A percentile compares a stretch with the other conserved stretches of the same genome.
phyloP scores from a whole-genome alignment of 1,140 invertebrate species.

The Hypsibius dujardini region DNA sequence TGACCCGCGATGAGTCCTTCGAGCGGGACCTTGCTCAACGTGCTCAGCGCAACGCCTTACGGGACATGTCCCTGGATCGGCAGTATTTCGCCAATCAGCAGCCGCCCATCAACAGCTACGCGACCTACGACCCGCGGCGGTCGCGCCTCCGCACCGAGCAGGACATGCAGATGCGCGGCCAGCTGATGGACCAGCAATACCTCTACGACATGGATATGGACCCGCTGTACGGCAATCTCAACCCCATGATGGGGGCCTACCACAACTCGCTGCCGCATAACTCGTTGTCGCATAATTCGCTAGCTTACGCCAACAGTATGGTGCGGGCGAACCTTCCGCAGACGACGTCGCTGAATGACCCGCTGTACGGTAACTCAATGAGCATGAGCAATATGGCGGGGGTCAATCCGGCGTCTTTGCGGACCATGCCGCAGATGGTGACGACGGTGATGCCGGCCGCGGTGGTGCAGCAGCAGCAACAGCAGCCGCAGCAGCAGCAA shows the following conservation, averaged over 20 bases:
- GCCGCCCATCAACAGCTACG: neutral
- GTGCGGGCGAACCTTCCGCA: neutral
- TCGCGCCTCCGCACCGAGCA: neutral
- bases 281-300: neutral
- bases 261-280: slow-evolving; percentile 11
- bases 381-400: slow-evolving; percentile 11
- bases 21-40: slow-evolving; percentile 16
- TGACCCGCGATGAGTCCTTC: slow-evolving; percentile 10
- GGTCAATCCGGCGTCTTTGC: neutral
- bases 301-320: neutral
- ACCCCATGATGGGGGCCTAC: neutral
- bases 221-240: neutral
- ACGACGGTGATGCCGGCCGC: slow-evolving; percentile 11
- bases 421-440: slow-evolving; percentile 17
- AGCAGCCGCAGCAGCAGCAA: neutral
- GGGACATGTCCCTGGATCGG: neutral
- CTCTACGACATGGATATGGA: slow-evolving; percentile 7
- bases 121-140: slow-evolving; percentile 9
- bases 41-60: neutral
- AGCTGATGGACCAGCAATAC: neutral
- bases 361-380: neutral
- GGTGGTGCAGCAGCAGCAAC: neutral
- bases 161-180: neutral
- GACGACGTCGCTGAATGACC: neutral
- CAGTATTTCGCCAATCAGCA: neutral